Conservation (phyloP, 2,888 invertebrate species). For the Coelopa pilipes region DNA sequence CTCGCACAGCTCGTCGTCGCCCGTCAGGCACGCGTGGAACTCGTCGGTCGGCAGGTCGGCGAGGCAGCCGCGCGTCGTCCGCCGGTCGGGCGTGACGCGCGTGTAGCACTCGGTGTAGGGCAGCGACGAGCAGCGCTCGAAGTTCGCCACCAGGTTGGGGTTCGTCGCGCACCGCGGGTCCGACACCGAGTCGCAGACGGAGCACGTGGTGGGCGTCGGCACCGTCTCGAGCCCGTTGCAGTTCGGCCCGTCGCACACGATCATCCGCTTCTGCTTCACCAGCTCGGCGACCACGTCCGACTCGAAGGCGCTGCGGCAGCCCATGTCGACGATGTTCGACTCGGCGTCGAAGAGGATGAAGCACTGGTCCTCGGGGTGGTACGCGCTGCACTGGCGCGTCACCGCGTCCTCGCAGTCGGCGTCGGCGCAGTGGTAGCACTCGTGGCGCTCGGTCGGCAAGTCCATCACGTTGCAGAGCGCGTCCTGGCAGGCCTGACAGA, state of each 20-base stretch:
- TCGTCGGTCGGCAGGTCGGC: constrained; percentile 43
- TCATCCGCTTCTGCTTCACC: constrained; percentile 51
- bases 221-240: constrained; percentile 52
- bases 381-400: constrained; percentile 48
- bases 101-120: constrained; percentile 59
- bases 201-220: constrained; percentile 50
- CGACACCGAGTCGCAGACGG: constrained; percentile 52
- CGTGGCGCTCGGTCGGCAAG: constrained; percentile 50
- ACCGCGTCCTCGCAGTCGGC: constrained; percentile 47
- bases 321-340: constrained; percentile 51
- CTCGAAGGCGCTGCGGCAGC: constrained; percentile 61
- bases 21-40: constrained; percentile 55
- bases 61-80: constrained; percentile 58
- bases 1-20: constrained; percentile 49
- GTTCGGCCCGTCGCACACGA: constrained; percentile 53
- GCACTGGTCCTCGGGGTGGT: constrained; percentile 55
- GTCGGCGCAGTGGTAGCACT: constrained; percentile 54
- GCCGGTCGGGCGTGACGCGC: constrained; percentile 53
- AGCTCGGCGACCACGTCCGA: constrained; percentile 48
- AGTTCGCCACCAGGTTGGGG: constrained; percentile 53
- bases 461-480: constrained; percentile 51
- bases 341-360: constrained; percentile 50
- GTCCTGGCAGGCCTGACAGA: constrained; percentile 52
- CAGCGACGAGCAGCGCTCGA: constrained; percentile 47
- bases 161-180: constrained; percentile 59